phyloP scores from a whole-genome alignment of 2,888 invertebrate genomes.

The Arrhopalites spinosus region DNA sequence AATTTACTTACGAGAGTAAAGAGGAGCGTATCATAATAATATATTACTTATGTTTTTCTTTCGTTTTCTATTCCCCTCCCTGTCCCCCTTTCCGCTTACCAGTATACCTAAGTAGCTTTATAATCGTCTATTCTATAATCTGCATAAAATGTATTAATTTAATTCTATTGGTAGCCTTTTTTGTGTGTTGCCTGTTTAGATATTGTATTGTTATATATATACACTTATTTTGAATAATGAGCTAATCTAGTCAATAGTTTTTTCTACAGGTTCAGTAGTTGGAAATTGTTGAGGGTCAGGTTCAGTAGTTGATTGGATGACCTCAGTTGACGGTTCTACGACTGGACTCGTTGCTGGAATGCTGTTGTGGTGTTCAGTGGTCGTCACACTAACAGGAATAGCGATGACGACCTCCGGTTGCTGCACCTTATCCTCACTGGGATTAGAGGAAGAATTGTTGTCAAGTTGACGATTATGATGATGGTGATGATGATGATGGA shows the following conservation, averaged over 20 bases:
- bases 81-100: background rate
- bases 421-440: background rate
- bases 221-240: background rate
- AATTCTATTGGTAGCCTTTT: background rate
- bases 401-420: background rate
- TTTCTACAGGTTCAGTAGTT: background rate
- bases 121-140: background rate
- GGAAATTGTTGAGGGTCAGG: background rate
- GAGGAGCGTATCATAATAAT: background rate
- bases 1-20: background rate
- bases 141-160: background rate
- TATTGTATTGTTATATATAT: background rate
- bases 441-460: conserved; percentile 4
- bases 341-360: background rate
- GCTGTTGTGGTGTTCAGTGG: background rate
- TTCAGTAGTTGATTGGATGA: conserved; percentile 8
- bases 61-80: background rate
- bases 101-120: background rate
- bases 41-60: background rate
- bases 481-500: conserved; percentile 22
- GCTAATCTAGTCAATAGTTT: background rate
- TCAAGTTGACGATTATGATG: conserved; percentile 18
- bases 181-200: background rate
- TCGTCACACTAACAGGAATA: background rate
- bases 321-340: background rate